These are phyloP conservation scores for Nesogale talazaci DNA, from an alignment of 2,113 vertebrate species.

Conservation along the genomic window DNA sequence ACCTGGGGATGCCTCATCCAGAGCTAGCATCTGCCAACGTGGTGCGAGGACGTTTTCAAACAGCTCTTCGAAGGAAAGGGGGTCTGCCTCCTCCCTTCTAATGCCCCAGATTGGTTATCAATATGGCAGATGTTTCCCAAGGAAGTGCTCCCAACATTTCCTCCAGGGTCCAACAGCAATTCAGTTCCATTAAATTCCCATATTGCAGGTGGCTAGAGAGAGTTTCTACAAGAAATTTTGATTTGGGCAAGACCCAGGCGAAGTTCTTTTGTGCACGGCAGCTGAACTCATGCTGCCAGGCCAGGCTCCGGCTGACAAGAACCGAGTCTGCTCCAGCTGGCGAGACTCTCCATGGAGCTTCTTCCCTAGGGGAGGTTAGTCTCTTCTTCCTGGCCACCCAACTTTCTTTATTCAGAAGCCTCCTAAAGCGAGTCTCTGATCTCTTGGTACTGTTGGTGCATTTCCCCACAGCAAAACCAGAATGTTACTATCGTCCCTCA, in stretches of 20 bases:
- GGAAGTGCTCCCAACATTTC: not conserved
- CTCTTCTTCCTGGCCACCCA: not conserved
- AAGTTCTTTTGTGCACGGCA: not conserved
- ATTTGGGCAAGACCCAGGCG: not conserved
- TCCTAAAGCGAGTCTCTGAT: not conserved
- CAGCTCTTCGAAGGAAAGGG: not conserved
- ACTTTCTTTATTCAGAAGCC: not conserved
- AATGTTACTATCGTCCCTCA: accelerated
- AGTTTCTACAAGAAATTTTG: not conserved
- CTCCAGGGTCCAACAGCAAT: not conserved
- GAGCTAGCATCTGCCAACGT: not conserved
- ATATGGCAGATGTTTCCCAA: not conserved
- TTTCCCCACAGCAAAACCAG: not conserved
- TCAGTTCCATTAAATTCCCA: not conserved
- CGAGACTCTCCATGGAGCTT: no score
- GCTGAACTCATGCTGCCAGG: not conserved
- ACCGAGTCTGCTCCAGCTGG: not conserved
- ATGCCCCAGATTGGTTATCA: not conserved
- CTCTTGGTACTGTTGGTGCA: accelerated
- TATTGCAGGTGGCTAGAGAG: not conserved
- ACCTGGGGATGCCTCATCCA: not conserved
- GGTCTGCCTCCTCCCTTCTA: not conserved
- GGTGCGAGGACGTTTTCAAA: accelerated
- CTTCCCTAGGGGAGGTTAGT: not conserved
- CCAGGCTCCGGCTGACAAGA: not conserved